Percentiles rank a stretch among this genome's conserved stretches.
Conservation (phyloP, 2,888 invertebrate genomes). For the Euplexia lucipara region DNA sequence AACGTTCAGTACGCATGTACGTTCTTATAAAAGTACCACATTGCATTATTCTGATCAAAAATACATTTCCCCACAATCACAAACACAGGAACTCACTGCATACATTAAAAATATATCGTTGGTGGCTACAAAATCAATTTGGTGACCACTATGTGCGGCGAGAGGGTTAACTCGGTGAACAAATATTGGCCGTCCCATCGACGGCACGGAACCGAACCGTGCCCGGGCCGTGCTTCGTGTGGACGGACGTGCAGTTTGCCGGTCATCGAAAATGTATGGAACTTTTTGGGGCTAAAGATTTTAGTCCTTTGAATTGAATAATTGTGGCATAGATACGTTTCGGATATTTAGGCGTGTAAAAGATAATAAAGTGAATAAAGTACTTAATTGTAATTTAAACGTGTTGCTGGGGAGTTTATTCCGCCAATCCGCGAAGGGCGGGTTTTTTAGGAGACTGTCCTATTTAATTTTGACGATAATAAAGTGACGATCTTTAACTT, state of each 20-base stretch:
- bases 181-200: conserved; percentile 62
- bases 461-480: too few relatives aligned
- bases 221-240: conserved; percentile 12
- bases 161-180: conserved; percentile 50
- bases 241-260: conserved; percentile 12
- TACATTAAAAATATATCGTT: conserved; percentile 54
- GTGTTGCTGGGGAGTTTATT: too few relatives aligned
- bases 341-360: too few relatives aligned
- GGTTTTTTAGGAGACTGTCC: too few relatives aligned
- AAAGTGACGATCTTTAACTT: too few relatives aligned
- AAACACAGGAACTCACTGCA: conserved; percentile 40
- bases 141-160: conserved; percentile 34
- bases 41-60: background rate
- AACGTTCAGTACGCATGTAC: too few relatives aligned
- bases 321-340: too few relatives aligned
- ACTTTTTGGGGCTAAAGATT: background rate
- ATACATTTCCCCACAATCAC: background rate
- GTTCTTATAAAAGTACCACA: background rate
- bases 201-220: conserved; percentile 23
- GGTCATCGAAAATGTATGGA: conserved; percentile 12
- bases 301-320: background rate
- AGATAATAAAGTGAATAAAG: too few relatives aligned
- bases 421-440: too few relatives aligned
- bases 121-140: conserved; percentile 59
- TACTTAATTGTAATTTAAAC: too few relatives aligned